A percentile compares a stretch with the other conserved stretches of the same genome.
These are phyloP conservation scores for Dendrophyllia cribrosa DNA, from an alignment of 64 coral and sea anemone species.

Conservation along the genomic window DNA sequence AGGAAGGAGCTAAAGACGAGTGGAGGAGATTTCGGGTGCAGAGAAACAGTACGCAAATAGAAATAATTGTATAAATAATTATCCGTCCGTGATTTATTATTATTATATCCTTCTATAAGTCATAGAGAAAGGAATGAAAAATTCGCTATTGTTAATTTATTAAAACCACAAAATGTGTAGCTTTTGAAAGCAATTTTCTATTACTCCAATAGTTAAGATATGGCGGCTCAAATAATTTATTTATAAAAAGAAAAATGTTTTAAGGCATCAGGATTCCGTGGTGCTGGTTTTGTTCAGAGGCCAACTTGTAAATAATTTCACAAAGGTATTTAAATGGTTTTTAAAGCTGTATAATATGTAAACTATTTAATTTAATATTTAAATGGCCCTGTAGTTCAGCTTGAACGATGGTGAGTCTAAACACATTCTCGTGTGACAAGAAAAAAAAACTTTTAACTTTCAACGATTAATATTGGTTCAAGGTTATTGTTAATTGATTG, in stretches of 20 bases:
- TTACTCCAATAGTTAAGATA: constrained; percentile 36
- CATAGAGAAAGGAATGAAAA: constrained; percentile 27
- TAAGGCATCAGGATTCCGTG: constrained; percentile 1
- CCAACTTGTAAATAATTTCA: constrained; percentile 47
- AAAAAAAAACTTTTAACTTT: constrained; percentile 3
- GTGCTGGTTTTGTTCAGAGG: constrained; percentile 36
- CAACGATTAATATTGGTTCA: constrained; percentile 28
- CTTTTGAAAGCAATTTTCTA: constrained; percentile 51
- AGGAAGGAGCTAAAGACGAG: constrained; percentile 92
- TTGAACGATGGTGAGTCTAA: constrained; percentile 74
- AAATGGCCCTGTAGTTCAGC: constrained; percentile 97
- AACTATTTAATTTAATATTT: constrained; percentile 97
- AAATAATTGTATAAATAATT: constrained; percentile 93
- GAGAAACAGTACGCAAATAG: constrained; percentile 93
- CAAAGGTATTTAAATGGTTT: constrained; percentile 47
- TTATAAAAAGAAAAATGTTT: constrained; percentile 38
- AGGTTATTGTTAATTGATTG: constrained; percentile 1
- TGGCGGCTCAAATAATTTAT: constrained; percentile 42
- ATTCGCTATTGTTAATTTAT: constrained; percentile 28
- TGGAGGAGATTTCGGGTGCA: constrained; percentile 95
- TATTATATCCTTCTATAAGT: constrained; percentile 28
- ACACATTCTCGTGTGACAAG: constrained; percentile 39
- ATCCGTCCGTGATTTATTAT: constrained; percentile 53
- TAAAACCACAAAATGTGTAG: constrained; percentile 32
- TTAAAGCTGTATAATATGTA: constrained; percentile 85